Conservation (phyloP, 2,797 vertebrate genomes). For the Helostoma temminkii region DNA sequence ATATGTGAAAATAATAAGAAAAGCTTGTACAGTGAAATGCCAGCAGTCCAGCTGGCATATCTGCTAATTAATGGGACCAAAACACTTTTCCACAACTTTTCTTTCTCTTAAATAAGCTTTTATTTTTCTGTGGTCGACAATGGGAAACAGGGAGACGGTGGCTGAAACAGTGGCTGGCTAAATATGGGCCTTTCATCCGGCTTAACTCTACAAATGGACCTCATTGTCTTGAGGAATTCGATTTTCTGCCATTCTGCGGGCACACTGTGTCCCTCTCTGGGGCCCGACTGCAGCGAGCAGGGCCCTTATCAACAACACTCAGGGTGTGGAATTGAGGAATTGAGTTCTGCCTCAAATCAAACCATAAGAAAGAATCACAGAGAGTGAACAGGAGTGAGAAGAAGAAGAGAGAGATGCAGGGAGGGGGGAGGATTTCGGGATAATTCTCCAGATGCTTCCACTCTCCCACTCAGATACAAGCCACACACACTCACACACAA, state of each 20-base stretch:
- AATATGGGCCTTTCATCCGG: slow-evolving; percentile 83
- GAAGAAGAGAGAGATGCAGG: background rate
- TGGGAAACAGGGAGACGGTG: slow-evolving; percentile 57
- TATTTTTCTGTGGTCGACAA: slow-evolving; percentile 61
- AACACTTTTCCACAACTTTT: slow-evolving; percentile 61
- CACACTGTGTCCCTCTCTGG: slow-evolving; percentile 74
- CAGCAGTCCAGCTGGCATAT: slow-evolving; percentile 22
- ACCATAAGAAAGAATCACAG: slow-evolving; percentile 64
- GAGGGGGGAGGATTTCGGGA: background rate
- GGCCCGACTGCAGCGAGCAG: slow-evolving; percentile 68
- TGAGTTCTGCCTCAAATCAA: slow-evolving; percentile 80
- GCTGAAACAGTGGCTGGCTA: slow-evolving; percentile 68
- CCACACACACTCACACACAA: slow-evolving; percentile 44
- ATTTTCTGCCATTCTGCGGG: slow-evolving; percentile 82
- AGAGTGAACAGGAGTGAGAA: slow-evolving; percentile 21
- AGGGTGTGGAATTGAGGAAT: slow-evolving; percentile 83
- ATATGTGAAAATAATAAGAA: slow-evolving; percentile 21
- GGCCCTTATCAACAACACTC: slow-evolving; percentile 84
- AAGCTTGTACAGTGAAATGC: slow-evolving; percentile 15
- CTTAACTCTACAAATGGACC: slow-evolving; percentile 85
- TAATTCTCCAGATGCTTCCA: slow-evolving; percentile 57
- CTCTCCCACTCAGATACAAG: slow-evolving; percentile 53
- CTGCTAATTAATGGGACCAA: slow-evolving; percentile 60
- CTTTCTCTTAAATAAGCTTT: slow-evolving; percentile 64
- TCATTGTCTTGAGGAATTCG: slow-evolving; percentile 86